Evolutionary conservation across 2,113 vertebrate genomes (phyloP), one percentile per base, ranked within the genome.

Genomic region (Chunga burmeisteri): DNA sequence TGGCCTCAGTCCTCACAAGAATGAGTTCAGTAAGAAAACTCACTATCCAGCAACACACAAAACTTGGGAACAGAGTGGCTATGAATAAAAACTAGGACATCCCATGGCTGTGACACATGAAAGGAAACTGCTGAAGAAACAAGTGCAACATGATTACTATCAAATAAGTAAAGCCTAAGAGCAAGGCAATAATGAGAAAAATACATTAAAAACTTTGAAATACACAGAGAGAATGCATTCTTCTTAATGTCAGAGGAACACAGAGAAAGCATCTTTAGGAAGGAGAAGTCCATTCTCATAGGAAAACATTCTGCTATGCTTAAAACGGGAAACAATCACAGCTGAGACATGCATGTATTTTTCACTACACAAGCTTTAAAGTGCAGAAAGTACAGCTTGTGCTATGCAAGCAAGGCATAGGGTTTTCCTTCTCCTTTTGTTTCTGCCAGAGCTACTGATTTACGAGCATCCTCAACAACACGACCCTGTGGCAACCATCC

Each of bases 391-490:
- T 47, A 38, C 79, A 93, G 87, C 36, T 83, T 46, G 36, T 2
- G 2, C 74, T 88, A 58, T 26, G 20, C 42, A 73, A 86, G 65
- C 47, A 81, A 67, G 70, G 58, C 65, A 79, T 62, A 83, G 34
- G 67, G 30, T 81, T 81, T 88, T 93, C 81, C 67, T 91, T 55
- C 80, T 93, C 47, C 67, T 92, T 93, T 81, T 90, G 63, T 67
- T 94, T 93, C 84, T 79, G 61, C 20, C 62, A 66, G 44, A 67
- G 36, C 89, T 81, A 88, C 62, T 91, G 94, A 96, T 97, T 97
- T 95, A 97, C 0, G n/a, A 95, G 73, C 30, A 47, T 81, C 36
- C 49, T 40, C 10, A 6, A 93, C 85, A 95, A 93, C 36, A 68
- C 71, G 65, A 82, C 78, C 29, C 66, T 27, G 55, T 66, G 38